Evolutionary conservation across 2,888 invertebrate genomes (phyloP).

Genomic region (Crepidodera aurea): DNA sequence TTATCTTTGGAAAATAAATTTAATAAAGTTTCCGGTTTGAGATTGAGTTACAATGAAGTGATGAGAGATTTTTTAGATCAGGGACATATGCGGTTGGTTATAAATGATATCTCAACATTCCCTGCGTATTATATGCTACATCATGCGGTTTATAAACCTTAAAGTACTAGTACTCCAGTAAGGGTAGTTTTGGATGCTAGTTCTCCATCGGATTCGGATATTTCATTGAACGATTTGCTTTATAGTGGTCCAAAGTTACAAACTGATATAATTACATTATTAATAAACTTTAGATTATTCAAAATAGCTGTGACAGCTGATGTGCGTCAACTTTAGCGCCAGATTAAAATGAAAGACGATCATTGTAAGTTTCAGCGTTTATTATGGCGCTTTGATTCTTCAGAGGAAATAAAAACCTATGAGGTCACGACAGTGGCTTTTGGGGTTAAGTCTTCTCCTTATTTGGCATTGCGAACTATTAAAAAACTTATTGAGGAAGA

Average conservation of each 20-base stretch:
- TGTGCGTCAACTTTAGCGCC: background rate
- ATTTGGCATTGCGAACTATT: constrained; percentile 16
- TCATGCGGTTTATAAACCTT: constrained; percentile 1
- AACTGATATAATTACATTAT: constrained; percentile 5
- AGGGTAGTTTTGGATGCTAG: constrained; percentile 13
- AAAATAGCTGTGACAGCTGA: constrained; percentile 10
- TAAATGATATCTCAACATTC: background rate
- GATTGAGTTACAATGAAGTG: constrained; percentile 4
- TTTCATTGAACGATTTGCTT: constrained; percentile 11
- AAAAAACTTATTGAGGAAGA: background rate
- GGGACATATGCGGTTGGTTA: constrained; percentile 12
- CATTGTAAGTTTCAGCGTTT: constrained; percentile 13
- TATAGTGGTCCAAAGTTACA: constrained; percentile 12
- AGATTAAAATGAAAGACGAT: constrained; percentile 6
- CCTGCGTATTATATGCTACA: constrained; percentile 4
- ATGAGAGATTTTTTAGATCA: constrained; percentile 20
- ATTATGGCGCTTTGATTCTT: constrained; percentile 22
- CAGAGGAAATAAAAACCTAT: constrained; percentile 6
- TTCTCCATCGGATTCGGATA: constrained; percentile 1
- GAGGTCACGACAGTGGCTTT: constrained; percentile 15
- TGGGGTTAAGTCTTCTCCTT: constrained; percentile 17
- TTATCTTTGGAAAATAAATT: constrained; percentile 7
- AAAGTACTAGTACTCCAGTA: constrained; percentile 10
- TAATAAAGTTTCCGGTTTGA: background rate
- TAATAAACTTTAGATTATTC: constrained; percentile 16